These are phyloP conservation scores for Asbolus verrucosus DNA, from an alignment of 1,140 invertebrate genomes.

Conservation along the genomic window DNA sequence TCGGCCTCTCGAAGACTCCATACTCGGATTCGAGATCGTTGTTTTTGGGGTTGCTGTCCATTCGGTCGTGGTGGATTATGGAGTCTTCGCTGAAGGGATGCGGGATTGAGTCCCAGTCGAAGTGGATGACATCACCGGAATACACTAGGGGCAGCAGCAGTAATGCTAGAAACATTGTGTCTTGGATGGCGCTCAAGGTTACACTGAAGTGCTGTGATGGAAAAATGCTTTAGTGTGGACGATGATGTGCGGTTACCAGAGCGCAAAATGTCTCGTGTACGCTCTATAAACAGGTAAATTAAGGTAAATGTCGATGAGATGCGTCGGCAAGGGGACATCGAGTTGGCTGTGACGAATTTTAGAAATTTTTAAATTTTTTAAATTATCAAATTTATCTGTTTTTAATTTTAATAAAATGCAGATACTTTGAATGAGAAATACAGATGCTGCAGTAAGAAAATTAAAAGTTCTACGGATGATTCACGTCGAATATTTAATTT, in stretches of 20 bases:
- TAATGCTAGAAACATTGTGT: not conserved
- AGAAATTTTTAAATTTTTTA: too few relatives aligned
- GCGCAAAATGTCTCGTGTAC: conserved; percentile 30
- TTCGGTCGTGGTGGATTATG: not conserved
- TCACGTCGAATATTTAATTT: too few relatives aligned
- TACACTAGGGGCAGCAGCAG: conserved; percentile 3
- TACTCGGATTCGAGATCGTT: conserved; percentile 42
- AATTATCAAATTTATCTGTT: too few relatives aligned
- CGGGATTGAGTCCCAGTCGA: conserved; percentile 6
- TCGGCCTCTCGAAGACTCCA: conserved; percentile 23
- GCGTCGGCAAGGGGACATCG: too few relatives aligned
- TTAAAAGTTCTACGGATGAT: too few relatives aligned
- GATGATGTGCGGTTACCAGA: conserved; percentile 21
- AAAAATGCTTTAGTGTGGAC: not conserved
- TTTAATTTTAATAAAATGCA: too few relatives aligned
- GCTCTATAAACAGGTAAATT: conserved; percentile 15
- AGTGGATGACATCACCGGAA: not conserved
- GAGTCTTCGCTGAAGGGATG: not conserved
- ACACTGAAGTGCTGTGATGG: not conserved
- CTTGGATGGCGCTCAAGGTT: not conserved
- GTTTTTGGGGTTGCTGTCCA: not conserved
- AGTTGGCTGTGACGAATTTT: too few relatives aligned
- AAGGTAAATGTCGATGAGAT: too few relatives aligned
- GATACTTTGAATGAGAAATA: too few relatives aligned
- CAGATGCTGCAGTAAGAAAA: too few relatives aligned